Base-by-base conservation (phyloP, 1,140 invertebrate species). In the Heliothis virescens region DNA sequence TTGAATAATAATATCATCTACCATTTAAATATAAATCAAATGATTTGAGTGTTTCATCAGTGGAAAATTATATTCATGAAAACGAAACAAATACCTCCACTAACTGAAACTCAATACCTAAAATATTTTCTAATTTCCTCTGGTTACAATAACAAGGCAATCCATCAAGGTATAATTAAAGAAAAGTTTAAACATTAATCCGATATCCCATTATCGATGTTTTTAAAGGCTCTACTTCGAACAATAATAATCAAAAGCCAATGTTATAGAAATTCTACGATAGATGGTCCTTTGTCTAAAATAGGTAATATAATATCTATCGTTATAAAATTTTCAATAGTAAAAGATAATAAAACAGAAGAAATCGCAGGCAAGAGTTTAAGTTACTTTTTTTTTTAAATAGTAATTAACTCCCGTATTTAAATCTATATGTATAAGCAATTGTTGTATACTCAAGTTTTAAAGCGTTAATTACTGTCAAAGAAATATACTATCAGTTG, bases 121-220 rank as follows among this genome's bases (percentile, higher is more conserved):
- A 26, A n/a, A 53, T 26, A 48, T 26, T 53, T n/a, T 26, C 21
- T 29, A 21, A 69, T 69, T 69, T 18, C 7, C 48, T 48, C 48
- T 72, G 26, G 26, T 16, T 57, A 34, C 13, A 72, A 57, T 55
- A 72, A 72, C 69, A 57, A 72, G 52, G 50, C 50, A 55, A 72
- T 72, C 55, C 26, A 41, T 72, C 69, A 72, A 72, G 52, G 55
- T 72, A 72, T 72, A 55, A 72, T 16, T 26, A 57, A 11, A 72
- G 50, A 72, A 72, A 72, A 57, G 69, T 72, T 72, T 41, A 72
- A 72, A 72, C 69, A 72, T 72, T 69, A 72, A 72, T 72, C 52
- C 69, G 26, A 72, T 72, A 72, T 72, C 69, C 69, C 34, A 52
- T 55, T 41, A 72, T 72, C 34, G 69, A 72, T 72, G 50, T 72